phyloP scores from a whole-genome alignment of 2,888 invertebrate genomes.

The Copidosoma aretas region DNA sequence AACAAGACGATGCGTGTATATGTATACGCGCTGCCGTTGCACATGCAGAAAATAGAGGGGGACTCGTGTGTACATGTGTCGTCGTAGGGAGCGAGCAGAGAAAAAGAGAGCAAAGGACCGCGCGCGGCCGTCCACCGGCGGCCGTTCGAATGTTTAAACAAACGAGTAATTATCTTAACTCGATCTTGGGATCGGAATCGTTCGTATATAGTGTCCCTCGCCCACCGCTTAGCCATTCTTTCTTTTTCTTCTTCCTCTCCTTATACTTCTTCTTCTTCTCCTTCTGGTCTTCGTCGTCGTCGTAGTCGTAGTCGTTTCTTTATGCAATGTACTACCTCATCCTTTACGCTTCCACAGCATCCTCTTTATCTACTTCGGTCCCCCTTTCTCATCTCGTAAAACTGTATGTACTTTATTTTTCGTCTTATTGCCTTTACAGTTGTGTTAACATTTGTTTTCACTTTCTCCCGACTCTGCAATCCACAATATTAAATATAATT shows the following conservation, averaged over 20 bases:
- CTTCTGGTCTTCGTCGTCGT: not conserved
- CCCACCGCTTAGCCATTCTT: constrained; percentile 10
- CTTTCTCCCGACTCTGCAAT: too few species aligned
- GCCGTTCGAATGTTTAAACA: constrained; percentile 60
- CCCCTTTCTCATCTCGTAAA: too few species aligned
- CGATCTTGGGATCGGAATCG: constrained; percentile 54
- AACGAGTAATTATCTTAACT: constrained; percentile 62
- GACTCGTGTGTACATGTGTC: constrained; percentile 10
- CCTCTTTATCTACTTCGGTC: too few species aligned
- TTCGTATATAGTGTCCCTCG: constrained; percentile 7
- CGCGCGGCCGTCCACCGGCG: constrained; percentile 44
- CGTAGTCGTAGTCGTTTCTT: not conserved
- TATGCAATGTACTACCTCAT: too few species aligned
- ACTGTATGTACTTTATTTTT: too few species aligned
- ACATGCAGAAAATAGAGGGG: not conserved
- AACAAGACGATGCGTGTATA: not conserved
- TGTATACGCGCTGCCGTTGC: not conserved
- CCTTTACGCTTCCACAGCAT: too few species aligned
- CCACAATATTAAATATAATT: too few species aligned
- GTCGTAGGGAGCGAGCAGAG: constrained; percentile 38
- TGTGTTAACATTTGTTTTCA: too few species aligned
- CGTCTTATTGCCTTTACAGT: too few species aligned
- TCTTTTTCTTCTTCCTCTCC: constrained; percentile 37
- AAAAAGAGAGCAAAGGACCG: constrained; percentile 46
- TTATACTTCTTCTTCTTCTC: too few species aligned